Base-by-base conservation (phyloP, 2,888 invertebrate species). In the Cactoblastis cactorum region DNA sequence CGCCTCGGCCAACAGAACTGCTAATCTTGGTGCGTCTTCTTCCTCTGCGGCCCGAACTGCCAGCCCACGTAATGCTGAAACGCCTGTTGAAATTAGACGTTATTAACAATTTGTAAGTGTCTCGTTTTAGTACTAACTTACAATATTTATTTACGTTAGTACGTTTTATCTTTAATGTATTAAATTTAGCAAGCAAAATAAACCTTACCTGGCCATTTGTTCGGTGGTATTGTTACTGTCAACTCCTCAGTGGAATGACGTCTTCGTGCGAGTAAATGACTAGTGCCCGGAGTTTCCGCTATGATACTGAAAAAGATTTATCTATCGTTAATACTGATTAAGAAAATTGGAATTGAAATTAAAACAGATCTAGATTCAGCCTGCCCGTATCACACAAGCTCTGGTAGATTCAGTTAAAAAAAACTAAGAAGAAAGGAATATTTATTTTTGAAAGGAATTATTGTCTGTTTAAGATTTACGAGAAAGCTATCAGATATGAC, bases 31-130 rank as follows among this genome's bases (percentile, higher is more conserved):
- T 1, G 97, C 95, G 69, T 97, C 96, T 62, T 95, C 95, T 69
- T 97, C 97, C 71, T 99, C 99, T 60, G 97, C 97, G 65, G 98
- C 98, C 17, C 98, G 91, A 0, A 97, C 95, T 4, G 99, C 88
- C 37, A 99, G 89, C 0, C 98, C 96, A 19, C 98, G 92, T 35
- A 99, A 90, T 52, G 96, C 97, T 0, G 98, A 96, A 0, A 99
- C 98, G 9, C 99, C 90, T 90, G 54, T 5, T n/a, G 5, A 2
- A 38, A 18, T 8, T 8, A 8, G n/a, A n/a, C n/a, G n/a, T n/a
- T n/a, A 17, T 28, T 2, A 37, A 39, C 1, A 43, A n/a, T 8
- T 6, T 14, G 11, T 32, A 12, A 17, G 48, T 35, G 28, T 15
- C 6, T 32, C 6, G 2, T 38, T 9, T n/a, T n/a, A n/a, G n/a